Percentiles rank a stretch among this genome's conserved stretches.
These are phyloP conservation scores for Monopis laevigella DNA, from an alignment of 2,888 invertebrate species.

Conservation along the genomic window DNA sequence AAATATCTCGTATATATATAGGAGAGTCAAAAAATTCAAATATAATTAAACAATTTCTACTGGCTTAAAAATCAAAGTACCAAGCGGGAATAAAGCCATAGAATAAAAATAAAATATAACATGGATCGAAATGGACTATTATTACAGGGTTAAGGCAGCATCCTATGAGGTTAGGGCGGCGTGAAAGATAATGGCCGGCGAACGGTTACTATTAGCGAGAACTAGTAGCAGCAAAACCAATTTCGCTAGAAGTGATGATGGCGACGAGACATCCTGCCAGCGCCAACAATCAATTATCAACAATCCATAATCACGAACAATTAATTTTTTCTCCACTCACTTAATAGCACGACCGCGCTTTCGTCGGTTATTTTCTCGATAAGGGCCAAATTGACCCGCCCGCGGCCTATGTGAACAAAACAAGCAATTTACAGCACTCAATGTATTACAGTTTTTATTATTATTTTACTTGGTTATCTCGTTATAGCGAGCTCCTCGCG, in stretches of 20 bases:
- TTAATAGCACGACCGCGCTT: conserved; percentile 45
- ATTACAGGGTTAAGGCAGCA: background rate
- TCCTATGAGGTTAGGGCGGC: background rate
- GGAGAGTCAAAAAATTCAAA: too few relatives aligned
- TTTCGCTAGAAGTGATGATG: conserved; percentile 29
- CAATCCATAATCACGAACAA: conserved; percentile 56
- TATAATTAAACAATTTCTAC: too few relatives aligned
- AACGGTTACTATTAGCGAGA: conserved; percentile 11
- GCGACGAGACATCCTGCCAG: conserved; percentile 34
- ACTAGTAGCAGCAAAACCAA: conserved; percentile 23
- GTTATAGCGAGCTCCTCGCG: conserved; percentile 31
- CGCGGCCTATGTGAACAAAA: conserved; percentile 51
- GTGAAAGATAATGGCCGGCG: conserved; percentile 3
- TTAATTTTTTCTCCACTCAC: conserved; percentile 50
- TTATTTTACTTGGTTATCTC: conserved; percentile 41
- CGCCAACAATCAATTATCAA: conserved; percentile 49
- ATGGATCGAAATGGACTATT: too few relatives aligned
- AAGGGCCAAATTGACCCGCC: conserved; percentile 56
- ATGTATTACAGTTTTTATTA: conserved; percentile 48
- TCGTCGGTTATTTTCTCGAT: conserved; percentile 58
- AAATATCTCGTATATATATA: too few relatives aligned
- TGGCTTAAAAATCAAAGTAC: too few relatives aligned
- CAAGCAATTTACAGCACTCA: conserved; percentile 49
- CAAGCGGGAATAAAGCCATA: too few relatives aligned
- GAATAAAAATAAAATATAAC: too few relatives aligned